Evolutionary conservation across 2,888 invertebrate genomes (phyloP).

Genomic region (Nomada lathburiana): DNA sequence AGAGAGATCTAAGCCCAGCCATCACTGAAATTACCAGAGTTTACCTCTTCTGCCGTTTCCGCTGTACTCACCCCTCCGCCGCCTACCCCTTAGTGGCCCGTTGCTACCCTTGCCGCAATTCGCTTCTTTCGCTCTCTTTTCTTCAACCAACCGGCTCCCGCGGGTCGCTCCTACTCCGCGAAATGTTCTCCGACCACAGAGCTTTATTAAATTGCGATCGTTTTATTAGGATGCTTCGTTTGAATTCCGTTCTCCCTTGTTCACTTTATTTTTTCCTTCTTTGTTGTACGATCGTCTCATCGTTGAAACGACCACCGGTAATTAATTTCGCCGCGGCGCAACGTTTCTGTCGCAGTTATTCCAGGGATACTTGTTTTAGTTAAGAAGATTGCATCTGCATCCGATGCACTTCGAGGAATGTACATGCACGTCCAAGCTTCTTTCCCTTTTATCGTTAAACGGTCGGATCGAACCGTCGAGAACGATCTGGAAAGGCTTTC

Average conservation of each 20-base stretch:
- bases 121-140: conserved; percentile 33
- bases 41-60: conserved; percentile 73
- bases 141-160: conserved; percentile 1
- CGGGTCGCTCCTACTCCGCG: conserved; percentile 4
- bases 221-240: conserved; percentile 68
- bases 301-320: conserved; percentile 16
- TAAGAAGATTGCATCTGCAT: background rate
- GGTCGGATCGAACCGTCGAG: background rate
- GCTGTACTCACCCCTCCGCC: conserved; percentile 39
- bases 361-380: background rate
- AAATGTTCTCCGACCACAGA: conserved; percentile 28
- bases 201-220: conserved; percentile 72
- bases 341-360: conserved; percentile 5
- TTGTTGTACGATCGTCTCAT: background rate
- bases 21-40: conserved; percentile 82
- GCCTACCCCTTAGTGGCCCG: conserved; percentile 3
- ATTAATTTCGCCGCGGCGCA: conserved; percentile 33
- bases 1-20: conserved; percentile 80
- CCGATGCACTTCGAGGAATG: background rate
- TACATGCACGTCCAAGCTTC: background rate
- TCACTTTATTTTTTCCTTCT: background rate
- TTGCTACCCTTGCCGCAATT: conserved; percentile 44
- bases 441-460: background rate
- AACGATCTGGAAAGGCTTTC: background rate
- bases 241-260: conserved; percentile 31